Base-by-base conservation (phyloP, 2,113 vertebrate genomes). In the Pithys albifrons region DNA sequence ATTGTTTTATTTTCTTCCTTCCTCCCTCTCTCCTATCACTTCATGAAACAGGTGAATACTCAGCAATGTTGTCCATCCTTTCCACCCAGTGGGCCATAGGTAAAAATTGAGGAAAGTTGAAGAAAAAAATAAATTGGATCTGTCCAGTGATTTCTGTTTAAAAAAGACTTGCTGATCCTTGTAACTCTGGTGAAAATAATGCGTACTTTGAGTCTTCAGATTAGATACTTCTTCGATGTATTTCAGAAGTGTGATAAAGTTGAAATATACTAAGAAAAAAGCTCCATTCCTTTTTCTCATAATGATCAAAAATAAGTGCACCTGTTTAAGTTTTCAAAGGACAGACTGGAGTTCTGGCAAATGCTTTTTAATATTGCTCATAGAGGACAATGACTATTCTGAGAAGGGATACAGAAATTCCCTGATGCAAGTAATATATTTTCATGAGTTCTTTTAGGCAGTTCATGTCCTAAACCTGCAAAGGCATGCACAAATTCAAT, bases 401-500 rank as follows among this genome's bases (percentile, higher is more conserved):
- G 28, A 88, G 45, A 76, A 37, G 94, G 94, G 43, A 49, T 49
- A 74, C 12, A 83, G 66, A 61, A 94, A 74, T 48, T 88, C 45
- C 10, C 72, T 94, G 76, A 86, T 7, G 2, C 54, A 74, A 73
- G 35, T 58, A 92, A 54, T 86, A 77, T 46, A 87, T 85, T 95
- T 80, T 75, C 6, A 10, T 72, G 8, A 85, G 23, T 84, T 91
- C 67, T 75, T 96, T 85, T 82, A 92, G 80, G 87, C 89, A 85
- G 35, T 89, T 76, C 85, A n/a, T 52, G 46, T 95, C 62, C 71
- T 87, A 89, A 91, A 89, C 84, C 66, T 94, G 70, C 66, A 89
- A 89, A 70, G 71, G 19, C 84, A 93, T 66, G 84, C 37, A 82
- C 49, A 85, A 75, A 19, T 69, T 81, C 72, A 91, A 52, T 33